phyloP scores from a whole-genome alignment of 2,113 vertebrate species.

The Vulpes vulpes region DNA sequence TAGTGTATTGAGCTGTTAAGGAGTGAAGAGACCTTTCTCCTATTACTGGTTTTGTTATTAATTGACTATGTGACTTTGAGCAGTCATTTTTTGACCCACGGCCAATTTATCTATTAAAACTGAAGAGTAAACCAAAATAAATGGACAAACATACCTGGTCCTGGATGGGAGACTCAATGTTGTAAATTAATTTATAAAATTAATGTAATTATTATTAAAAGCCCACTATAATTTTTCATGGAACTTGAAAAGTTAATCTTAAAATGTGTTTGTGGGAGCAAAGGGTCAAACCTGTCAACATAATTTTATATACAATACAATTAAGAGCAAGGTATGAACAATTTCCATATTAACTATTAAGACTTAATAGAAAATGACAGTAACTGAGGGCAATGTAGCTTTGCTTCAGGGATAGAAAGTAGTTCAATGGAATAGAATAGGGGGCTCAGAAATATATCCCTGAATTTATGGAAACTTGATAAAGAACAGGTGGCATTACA shows the following conservation, averaged over 20 bases:
- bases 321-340: background rate
- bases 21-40: constrained; percentile 48
- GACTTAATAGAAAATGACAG: constrained; percentile 3
- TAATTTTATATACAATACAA: background rate
- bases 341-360: constrained; percentile 41
- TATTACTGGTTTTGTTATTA: constrained; percentile 37
- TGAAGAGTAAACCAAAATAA: constrained; percentile 44
- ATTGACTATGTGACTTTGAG: constrained; percentile 36
- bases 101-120: constrained; percentile 62
- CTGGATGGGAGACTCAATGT: constrained; percentile 35
- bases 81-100: constrained; percentile 16
- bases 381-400: background rate
- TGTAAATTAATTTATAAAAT: constrained; percentile 48
- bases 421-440: background rate
- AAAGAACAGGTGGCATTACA: background rate
- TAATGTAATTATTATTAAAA: constrained; percentile 54
- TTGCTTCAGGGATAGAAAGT: constrained; percentile 29
- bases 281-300: constrained; percentile 1
- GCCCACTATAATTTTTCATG: background rate
- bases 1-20: constrained; percentile 17
- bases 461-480: constrained; percentile 29
- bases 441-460: background rate
- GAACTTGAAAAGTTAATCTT: constrained; percentile 47
- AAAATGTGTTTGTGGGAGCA: constrained; percentile 6
- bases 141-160: background rate